Base-by-base conservation (phyloP, 2,888 invertebrate genomes). In the Napeogenes inachia region DNA sequence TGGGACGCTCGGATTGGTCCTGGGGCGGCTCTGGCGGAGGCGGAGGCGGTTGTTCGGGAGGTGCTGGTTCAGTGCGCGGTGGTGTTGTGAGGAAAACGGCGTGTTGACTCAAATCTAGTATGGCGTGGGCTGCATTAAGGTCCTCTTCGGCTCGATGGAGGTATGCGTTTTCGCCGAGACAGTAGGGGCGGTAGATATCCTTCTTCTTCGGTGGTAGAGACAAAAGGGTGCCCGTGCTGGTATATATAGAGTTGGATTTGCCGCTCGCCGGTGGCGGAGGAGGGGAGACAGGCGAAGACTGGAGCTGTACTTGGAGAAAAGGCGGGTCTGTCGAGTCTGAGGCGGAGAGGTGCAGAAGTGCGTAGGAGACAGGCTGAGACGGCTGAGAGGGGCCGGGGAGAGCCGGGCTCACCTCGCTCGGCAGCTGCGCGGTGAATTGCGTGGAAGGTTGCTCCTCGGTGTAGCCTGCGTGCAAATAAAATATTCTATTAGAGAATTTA, bases 141-240 rank as follows among this genome's bases (percentile, higher is more conserved):
- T 97, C 96, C 80, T 96, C 96, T 78, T 95, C 95, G 42, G 95
- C 94, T 46, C 92, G 89, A 61, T 92, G 88, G 42, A 91, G 86
- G 62, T 92, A 91, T 57, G 80, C 83, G 75, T 93, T 93, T 74
- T 94, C 94, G 67, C 94, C 95, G 69, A 95, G 87, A 68, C 96
- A 96, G 86, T 97, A 97, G 0, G 97, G 97, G 67, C 97, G 92
- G 84, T 97, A 97, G 74, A 97, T 96, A 84, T 97, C 97, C 84
- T 97, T 96, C 85, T 97, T 97, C 85, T 97, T 97, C 3, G 97
- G 97, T 68, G 97, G 97, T 76, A 97, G 86, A 63, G 96, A 95
- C 35, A 96, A 89, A 47, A 95, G 93, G n/a, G 95, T 94, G 55
- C 95, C 96, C 13, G 96, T 96, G 84, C 96, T 96, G 59, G 96